These are phyloP conservation scores for Kradibia gibbosae DNA, from an alignment of 1,140 invertebrate species.

Conservation along the genomic window DNA sequence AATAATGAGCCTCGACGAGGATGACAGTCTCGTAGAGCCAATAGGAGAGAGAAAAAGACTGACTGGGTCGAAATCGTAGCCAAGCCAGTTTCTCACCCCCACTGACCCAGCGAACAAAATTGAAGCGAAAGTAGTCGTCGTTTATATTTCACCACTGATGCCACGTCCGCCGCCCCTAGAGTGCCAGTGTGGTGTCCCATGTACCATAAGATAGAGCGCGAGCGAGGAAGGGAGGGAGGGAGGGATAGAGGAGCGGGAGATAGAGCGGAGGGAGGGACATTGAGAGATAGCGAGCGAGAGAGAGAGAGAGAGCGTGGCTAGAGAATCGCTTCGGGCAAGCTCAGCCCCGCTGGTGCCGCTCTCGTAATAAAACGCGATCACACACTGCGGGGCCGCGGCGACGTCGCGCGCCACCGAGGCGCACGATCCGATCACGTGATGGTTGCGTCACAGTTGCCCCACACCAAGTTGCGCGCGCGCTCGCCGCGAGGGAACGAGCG, in stretches of 20 bases:
- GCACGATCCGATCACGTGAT: constrained; percentile 57
- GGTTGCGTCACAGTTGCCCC: constrained; percentile 63
- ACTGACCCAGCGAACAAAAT: constrained; percentile 65
- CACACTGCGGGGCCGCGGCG: constrained; percentile 67
- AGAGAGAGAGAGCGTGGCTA: too few relatives aligned
- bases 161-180: too few relatives aligned
- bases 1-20: background rate
- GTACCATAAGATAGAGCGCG: too few relatives aligned
- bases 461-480: constrained; percentile 58
- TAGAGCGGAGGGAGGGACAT: too few relatives aligned
- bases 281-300: too few relatives aligned
- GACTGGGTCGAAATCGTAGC: constrained; percentile 65
- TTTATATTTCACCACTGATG: too few relatives aligned
- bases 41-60: constrained; percentile 76
- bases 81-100: constrained; percentile 74
- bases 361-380: constrained; percentile 70
- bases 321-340: too few relatives aligned
- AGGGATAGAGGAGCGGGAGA: too few relatives aligned
- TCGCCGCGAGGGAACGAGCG: constrained; percentile 42
- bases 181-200: too few relatives aligned
- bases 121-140: too few relatives aligned
- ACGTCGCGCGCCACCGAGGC: constrained; percentile 50
- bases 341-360: constrained; percentile 17
- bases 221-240: too few relatives aligned
- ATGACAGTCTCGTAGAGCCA: constrained; percentile 62